Conservation (phyloP, 1,140 invertebrate species). For the Zaprionus davidi region DNA sequence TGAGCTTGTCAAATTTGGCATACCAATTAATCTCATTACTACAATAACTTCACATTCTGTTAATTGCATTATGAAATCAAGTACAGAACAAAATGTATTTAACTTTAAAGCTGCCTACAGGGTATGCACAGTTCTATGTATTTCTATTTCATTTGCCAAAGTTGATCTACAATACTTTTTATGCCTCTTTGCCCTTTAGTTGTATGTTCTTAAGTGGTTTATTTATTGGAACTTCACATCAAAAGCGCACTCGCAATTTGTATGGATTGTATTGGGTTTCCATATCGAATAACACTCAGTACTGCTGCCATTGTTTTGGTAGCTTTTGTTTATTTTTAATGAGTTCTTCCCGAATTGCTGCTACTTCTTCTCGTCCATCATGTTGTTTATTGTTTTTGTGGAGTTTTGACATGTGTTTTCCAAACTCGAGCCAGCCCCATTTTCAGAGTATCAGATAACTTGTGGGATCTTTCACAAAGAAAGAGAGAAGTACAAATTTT, state of each 20-base stretch:
- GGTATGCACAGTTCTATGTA: background rate
- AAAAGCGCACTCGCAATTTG: slow-evolving; percentile 64
- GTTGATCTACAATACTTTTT: slow-evolving; percentile 57
- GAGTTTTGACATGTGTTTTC: slow-evolving; percentile 70
- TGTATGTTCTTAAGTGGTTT: slow-evolving; percentile 52
- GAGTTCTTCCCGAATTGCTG: slow-evolving; percentile 64
- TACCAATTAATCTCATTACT: background rate
- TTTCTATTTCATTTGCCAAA: background rate
- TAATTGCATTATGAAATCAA: background rate
- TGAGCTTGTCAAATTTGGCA: background rate
- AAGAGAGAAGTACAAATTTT: background rate
- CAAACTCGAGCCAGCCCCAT: slow-evolving; percentile 9
- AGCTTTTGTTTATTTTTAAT: slow-evolving; percentile 71
- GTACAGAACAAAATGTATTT: background rate
- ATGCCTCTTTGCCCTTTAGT: slow-evolving; percentile 41
- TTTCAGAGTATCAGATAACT: slow-evolving; percentile 28
- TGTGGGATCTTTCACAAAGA: background rate
- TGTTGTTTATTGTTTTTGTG: slow-evolving; percentile 49
- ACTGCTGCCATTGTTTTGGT: slow-evolving; percentile 34
- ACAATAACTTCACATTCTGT: background rate
- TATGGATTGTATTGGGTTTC: slow-evolving; percentile 66
- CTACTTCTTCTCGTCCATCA: slow-evolving; percentile 7
- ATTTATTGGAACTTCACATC: slow-evolving; percentile 56
- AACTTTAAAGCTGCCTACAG: background rate
- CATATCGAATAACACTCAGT: slow-evolving; percentile 58